Evolutionary conservation across 1,140 invertebrate species (phyloP).

Genomic region (Procambarus virginalis): DNA sequence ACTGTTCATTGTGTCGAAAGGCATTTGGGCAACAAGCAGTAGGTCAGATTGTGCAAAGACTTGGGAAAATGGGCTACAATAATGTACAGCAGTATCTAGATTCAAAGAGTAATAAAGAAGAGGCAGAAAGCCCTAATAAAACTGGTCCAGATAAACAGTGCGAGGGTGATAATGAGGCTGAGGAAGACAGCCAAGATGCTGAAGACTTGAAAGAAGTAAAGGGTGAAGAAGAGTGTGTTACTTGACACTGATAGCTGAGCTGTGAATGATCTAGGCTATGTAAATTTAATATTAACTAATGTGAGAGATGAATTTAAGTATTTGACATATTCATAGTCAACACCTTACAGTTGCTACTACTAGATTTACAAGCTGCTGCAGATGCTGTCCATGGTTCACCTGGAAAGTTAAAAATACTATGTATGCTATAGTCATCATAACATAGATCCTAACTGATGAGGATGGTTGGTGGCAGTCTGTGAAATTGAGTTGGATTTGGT

Average conservation of each 20-base stretch:
- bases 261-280: background rate
- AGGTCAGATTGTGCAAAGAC: constrained; percentile 45
- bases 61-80: constrained; percentile 54
- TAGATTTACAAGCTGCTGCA: background rate
- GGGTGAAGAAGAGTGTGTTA: constrained; percentile 33
- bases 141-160: background rate
- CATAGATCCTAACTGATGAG: background rate
- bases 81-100: constrained; percentile 53
- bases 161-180: background rate
- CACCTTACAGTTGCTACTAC: no score
- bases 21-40: constrained; percentile 62
- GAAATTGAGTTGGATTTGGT: background rate
- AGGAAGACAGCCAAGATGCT: constrained; percentile 25
- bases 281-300: background rate
- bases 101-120: constrained; percentile 8
- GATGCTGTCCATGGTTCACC: background rate
- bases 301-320: background rate
- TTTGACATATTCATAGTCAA: background rate
- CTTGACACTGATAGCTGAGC: constrained; percentile 36
- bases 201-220: constrained; percentile 32
- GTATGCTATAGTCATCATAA: background rate
- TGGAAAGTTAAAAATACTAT: background rate
- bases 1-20: constrained; percentile 69
- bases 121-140: background rate
- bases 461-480: background rate